Percentiles rank a stretch among this genome's conserved stretches.
phyloP scores from a whole-genome alignment of 2,888 invertebrate genomes.

The Cheiracanthium punctorium region DNA sequence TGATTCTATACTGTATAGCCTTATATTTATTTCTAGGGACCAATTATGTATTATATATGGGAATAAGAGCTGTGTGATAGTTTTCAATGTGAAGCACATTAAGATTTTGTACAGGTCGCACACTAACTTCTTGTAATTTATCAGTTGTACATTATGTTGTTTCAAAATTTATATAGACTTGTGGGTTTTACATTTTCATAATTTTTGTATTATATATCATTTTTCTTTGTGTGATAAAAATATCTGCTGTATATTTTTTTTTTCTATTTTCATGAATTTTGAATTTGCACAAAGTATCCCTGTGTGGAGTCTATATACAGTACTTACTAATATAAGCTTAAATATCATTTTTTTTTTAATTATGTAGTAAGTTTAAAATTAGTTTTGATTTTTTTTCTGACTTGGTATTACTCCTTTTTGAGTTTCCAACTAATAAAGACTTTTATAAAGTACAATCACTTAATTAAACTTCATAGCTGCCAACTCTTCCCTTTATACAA shows the following conservation, averaged over 20 bases:
- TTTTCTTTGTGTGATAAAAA: neutral
- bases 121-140: conserved; percentile 26
- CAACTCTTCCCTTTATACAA: too few species aligned
- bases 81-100: conserved; percentile 31
- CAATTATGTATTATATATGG: conserved; percentile 60
- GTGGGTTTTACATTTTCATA: neutral
- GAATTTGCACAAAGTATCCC: too few species aligned
- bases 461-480: too few species aligned
- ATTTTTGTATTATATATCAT: neutral
- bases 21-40: conserved; percentile 59
- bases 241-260: neutral
- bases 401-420: too few species aligned
- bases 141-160: conserved; percentile 41
- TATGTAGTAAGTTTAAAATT: too few species aligned
- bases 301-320: too few species aligned
- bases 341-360: too few species aligned
- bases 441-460: too few species aligned
- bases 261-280: too few species aligned
- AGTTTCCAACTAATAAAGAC: too few species aligned
- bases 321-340: too few species aligned
- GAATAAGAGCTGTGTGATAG: conserved; percentile 58
- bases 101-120: conserved; percentile 54
- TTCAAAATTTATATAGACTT: neutral
- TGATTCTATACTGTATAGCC: conserved; percentile 36
- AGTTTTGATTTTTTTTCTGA: too few species aligned